Percentiles rank a stretch among this genome's conserved stretches.
These are phyloP conservation scores for Chlamydotis undulata DNA, from an alignment of 2,113 vertebrate species.

Conservation along the genomic window DNA sequence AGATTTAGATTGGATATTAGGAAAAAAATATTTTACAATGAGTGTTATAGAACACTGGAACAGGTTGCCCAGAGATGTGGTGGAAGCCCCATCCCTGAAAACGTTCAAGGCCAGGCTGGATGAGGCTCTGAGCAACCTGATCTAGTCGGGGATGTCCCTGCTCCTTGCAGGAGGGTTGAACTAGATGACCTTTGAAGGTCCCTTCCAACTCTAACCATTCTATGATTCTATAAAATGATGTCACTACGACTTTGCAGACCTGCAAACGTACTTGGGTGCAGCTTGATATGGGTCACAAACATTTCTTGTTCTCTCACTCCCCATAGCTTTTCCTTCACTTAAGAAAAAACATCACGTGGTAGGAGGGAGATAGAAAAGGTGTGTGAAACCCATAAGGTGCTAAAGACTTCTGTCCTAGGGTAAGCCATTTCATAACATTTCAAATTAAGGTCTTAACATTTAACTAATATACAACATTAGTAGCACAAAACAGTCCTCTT, in stretches of 20 bases:
- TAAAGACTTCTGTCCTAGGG: not conserved
- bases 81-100: too few species aligned
- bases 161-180: too few species aligned
- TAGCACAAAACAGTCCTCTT: not conserved
- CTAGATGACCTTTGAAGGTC: too few species aligned
- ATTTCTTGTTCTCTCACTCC: not conserved
- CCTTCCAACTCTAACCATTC: too few species aligned
- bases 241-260: not conserved
- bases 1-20: too few species aligned
- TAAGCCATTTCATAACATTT: not conserved
- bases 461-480: not conserved
- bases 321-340: not conserved
- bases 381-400: not conserved
- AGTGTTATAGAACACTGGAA: too few species aligned
- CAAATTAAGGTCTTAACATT: not conserved
- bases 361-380: not conserved
- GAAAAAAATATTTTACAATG: too few species aligned
- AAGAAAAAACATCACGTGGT: not conserved
- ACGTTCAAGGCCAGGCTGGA: too few species aligned
- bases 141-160: too few species aligned
- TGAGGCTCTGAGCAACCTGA: too few species aligned
- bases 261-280: not conserved
- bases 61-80: too few species aligned
- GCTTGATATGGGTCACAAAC: not conserved
- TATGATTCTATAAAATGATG: too few species aligned